Evolutionary conservation across 2,797 vertebrate genomes (phyloP), one percentile per base, ranked within the genome.

Genomic region (Coranthus polyacanthus): DNA sequence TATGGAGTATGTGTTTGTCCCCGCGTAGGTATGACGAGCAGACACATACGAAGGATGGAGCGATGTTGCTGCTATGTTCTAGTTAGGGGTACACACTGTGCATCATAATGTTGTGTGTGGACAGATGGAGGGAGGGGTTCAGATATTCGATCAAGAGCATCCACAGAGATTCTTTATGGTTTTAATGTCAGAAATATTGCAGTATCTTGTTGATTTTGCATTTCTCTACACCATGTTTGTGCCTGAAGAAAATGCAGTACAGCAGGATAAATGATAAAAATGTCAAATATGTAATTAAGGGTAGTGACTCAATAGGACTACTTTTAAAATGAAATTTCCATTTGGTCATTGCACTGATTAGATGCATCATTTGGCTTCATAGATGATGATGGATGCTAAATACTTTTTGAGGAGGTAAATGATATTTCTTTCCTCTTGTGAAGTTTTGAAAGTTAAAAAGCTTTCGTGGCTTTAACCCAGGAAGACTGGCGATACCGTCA

Each of bases 71-170:
- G 60, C 66, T 56, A 51, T 84, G 81, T 81, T 74, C 78, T 80
- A 79, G 78, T 84, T 83, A n/a, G n/a, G n/a, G n/a, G n/a, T n/a
- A n/a, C n/a, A n/a, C n/a, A n/a, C n/a, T n/a, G n/a, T n/a, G n/a
- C n/a, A n/a, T n/a, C n/a, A n/a, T n/a, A 63, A 38, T 75, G 58
- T 46, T 72, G 47, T 61, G 59, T 59, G 46, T 75, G 71, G 86
- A 86, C 88, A 91, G 88, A 92, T 89, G 85, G 86, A 87, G 83
- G 83, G 75, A 88, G 87, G 70, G 81, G 83, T 81, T 85, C 74
- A 83, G 67, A 70, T 80, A 73, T 80, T 89, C 56, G n/a, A 69
- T 83, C 78, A 89, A 77, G 78, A 76, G 58, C 74, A 73, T n/a
- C n/a, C n/a, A n/a, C n/a, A n/a, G n/a, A n/a, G n/a, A n/a, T n/a